Percentiles rank a stretch among this genome's conserved stretches.
phyloP scores from a whole-genome alignment of 2,797 vertebrate species.

The Mallotus villosus region DNA sequence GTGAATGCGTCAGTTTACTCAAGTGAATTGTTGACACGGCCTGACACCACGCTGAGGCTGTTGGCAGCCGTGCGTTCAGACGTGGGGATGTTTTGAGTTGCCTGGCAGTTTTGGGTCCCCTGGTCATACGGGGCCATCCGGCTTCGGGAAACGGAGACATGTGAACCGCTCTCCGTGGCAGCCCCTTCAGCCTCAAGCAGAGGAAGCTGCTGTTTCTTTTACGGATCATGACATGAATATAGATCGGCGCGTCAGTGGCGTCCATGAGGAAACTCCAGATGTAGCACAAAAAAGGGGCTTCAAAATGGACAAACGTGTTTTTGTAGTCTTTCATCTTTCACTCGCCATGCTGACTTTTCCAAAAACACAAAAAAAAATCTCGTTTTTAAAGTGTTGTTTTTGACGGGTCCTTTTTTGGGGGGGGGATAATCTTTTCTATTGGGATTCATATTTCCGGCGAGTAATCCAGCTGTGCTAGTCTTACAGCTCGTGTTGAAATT shows the following conservation, averaged over 20 bases:
- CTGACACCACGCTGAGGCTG: conserved; percentile 1
- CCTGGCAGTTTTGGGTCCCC: too few relatives aligned
- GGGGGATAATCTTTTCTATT: too few relatives aligned
- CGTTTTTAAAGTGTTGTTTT: neutral
- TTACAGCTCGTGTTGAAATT: neutral
- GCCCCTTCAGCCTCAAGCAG: too few relatives aligned
- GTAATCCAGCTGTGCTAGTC: neutral
- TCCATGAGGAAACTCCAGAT: conserved; percentile 38
- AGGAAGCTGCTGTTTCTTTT: neutral
- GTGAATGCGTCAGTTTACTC: neutral
- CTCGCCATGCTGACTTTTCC: neutral
- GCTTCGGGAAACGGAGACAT: conserved; percentile 20
- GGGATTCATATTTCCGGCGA: neutral
- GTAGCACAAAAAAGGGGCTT: conserved; percentile 28
- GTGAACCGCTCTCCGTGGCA: conserved; percentile 13
- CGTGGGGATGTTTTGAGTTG: too few relatives aligned
- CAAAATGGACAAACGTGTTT: neutral
- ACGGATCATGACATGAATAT: conserved; percentile 1
- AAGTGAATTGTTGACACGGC: neutral
- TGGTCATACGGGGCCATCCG: conserved; percentile 28
- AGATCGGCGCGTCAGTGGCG: conserved; percentile 12
- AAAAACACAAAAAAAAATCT: neutral
- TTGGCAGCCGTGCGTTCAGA: conserved; percentile 31
- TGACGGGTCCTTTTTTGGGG: too few relatives aligned
- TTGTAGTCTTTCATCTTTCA: neutral